Conservation (phyloP, 2,797 vertebrate genomes). For the Xyrichtys novacula region DNA sequence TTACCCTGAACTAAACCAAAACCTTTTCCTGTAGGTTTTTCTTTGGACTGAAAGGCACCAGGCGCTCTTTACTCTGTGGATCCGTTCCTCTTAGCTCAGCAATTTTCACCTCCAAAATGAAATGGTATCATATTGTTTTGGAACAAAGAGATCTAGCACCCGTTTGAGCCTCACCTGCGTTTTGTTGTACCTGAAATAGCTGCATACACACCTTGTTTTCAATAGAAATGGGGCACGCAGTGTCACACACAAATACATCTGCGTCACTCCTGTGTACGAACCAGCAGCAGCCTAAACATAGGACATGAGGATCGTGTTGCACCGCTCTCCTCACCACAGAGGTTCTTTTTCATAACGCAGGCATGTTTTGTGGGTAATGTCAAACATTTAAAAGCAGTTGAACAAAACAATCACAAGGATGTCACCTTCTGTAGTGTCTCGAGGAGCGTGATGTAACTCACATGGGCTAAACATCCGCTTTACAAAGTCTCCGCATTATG, state of each 20-base stretch:
- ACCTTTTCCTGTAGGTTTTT: neutral
- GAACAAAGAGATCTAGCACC: conserved; percentile 32
- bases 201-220: conserved; percentile 39
- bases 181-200: conserved; percentile 69
- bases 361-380: conserved; percentile 52
- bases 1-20: no score
- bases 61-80: neutral
- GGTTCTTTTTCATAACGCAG: conserved; percentile 43
- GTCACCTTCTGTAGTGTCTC: conserved; percentile 8
- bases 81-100: neutral
- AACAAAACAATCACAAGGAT: conserved; percentile 42
- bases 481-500: conserved; percentile 28
- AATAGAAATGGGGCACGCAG: conserved; percentile 60
- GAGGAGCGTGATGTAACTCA: conserved; percentile 30
- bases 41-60: no score
- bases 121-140: conserved; percentile 5
- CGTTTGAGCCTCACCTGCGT: conserved; percentile 59
- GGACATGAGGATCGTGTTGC: conserved; percentile 57
- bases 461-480: conserved; percentile 45
- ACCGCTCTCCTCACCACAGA: conserved; percentile 33
- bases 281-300: conserved; percentile 58
- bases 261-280: conserved; percentile 39
- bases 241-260: conserved; percentile 52
- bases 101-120: conserved; percentile 4
- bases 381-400: conserved; percentile 64